These are phyloP conservation scores for Hypomecis atomaria DNA, from an alignment of 2,888 invertebrate species.

Conservation along the genomic window DNA sequence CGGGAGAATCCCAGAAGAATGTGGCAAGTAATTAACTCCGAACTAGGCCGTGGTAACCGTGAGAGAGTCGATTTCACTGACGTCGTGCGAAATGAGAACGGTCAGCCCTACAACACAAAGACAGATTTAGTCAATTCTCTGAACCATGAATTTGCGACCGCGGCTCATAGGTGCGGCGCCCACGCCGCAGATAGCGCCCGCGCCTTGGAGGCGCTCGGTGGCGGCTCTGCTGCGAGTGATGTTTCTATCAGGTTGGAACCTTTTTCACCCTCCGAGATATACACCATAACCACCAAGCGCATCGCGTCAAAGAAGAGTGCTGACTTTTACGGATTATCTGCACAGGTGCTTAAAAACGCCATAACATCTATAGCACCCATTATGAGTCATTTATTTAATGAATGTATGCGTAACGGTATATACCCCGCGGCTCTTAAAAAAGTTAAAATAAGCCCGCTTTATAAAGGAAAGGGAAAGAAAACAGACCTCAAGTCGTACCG, in stretches of 20 bases:
- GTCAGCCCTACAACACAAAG: not conserved
- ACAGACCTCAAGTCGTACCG: constrained; percentile 13
- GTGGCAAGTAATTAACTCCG: constrained; percentile 21
- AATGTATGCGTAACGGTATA: not conserved
- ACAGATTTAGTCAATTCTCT: not conserved
- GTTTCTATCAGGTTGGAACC: not conserved
- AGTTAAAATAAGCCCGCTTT: constrained; percentile 23
- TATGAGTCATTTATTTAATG: not conserved
- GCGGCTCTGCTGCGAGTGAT: not conserved
- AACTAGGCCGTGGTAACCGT: constrained; percentile 12
- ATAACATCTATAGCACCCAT: not conserved
- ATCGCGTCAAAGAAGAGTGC: constrained; percentile 1
- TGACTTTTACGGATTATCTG: not conserved
- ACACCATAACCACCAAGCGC: not conserved
- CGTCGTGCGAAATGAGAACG: not conserved
- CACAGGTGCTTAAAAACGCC: not conserved
- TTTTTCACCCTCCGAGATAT: not conserved
- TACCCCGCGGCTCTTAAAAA: constrained; percentile 9
- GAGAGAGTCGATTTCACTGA: constrained; percentile 12
- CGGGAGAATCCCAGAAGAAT: constrained; percentile 12
- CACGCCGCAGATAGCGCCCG: not conserved
- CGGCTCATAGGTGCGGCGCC: not conserved
- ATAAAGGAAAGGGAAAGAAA: constrained; percentile 27
- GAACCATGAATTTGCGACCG: not conserved
- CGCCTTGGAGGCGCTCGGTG: not conserved